Percentiles rank a stretch among this genome's conserved stretches.
phyloP scores from a whole-genome alignment of 2,797 vertebrate genomes.

The Jordanella pulchra region DNA sequence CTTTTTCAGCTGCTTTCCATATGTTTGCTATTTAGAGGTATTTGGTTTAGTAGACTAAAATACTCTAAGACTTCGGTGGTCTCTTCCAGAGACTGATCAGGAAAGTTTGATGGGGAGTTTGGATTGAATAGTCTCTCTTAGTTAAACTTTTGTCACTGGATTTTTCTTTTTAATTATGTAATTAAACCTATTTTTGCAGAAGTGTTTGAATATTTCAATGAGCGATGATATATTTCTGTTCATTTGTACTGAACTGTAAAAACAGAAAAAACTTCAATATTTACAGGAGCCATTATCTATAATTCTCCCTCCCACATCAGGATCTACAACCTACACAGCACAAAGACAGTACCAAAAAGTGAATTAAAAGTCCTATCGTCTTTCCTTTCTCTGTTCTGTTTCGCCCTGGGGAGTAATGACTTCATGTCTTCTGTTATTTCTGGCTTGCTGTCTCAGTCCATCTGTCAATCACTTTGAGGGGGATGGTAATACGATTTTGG shows the following conservation, averaged over 20 bases:
- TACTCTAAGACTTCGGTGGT: neutral
- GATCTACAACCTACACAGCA: neutral
- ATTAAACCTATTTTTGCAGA: neutral
- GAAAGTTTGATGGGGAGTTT: neutral
- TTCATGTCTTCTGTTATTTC: slow-evolving; percentile 45
- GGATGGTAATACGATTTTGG: slow-evolving; percentile 47
- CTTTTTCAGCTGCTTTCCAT: neutral
- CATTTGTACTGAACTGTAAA: neutral
- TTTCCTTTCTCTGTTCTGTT: slow-evolving; percentile 31
- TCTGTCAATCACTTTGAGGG: slow-evolving; percentile 58
- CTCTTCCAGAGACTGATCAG: neutral
- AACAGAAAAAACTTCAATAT: neutral
- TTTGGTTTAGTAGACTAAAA: neutral
- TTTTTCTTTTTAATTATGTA: neutral
- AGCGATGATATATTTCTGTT: neutral
- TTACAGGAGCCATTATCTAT: neutral
- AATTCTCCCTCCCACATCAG: neutral
- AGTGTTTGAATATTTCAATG: too few species aligned
- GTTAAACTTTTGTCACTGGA: neutral
- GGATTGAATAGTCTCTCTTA: neutral
- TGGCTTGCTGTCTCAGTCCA: slow-evolving; percentile 45
- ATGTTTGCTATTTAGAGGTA: neutral
- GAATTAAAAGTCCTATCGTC: slow-evolving; percentile 27
- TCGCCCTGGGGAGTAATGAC: slow-evolving; percentile 48
- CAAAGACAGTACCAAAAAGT: slow-evolving; percentile 16